phyloP scores from a whole-genome alignment of 2,113 vertebrate species.

The Daboia siamensis region DNA sequence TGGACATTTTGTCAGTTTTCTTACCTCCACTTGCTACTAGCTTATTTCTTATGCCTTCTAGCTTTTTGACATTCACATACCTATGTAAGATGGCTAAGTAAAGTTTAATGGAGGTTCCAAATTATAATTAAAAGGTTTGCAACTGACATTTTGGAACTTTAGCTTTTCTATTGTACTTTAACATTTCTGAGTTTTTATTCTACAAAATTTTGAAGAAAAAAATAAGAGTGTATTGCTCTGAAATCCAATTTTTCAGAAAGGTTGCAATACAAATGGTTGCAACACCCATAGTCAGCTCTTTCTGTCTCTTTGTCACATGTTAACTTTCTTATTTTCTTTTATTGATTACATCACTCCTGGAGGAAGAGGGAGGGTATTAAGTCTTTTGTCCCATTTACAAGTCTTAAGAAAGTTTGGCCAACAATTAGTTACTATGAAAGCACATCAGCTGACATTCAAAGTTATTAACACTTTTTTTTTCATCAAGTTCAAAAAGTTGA shows the following conservation, averaged over 20 bases:
- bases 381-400: neutral
- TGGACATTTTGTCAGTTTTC: neutral
- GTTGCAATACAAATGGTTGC: neutral
- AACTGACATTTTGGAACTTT: constrained; percentile 26
- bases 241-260: neutral
- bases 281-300: neutral
- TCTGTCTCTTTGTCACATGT: neutral
- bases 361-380: neutral
- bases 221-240: neutral
- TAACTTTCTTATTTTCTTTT: neutral
- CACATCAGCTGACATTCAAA: neutral
- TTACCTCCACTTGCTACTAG: neutral
- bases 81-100: neutral
- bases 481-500: neutral
- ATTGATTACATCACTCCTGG: neutral
- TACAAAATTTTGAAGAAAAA: neutral
- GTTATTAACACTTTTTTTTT: neutral
- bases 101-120: constrained; percentile 29
- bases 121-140: constrained; percentile 36
- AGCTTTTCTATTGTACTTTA: neutral
- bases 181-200: neutral
- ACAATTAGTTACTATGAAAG: neutral
- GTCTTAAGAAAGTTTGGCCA: neutral
- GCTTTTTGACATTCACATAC: constrained; percentile 26
- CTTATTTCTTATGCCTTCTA: constrained; percentile 1